These are phyloP conservation scores for Zygogramma bicolorata DNA, from an alignment of 2,888 invertebrate genomes.

Conservation along the genomic window DNA sequence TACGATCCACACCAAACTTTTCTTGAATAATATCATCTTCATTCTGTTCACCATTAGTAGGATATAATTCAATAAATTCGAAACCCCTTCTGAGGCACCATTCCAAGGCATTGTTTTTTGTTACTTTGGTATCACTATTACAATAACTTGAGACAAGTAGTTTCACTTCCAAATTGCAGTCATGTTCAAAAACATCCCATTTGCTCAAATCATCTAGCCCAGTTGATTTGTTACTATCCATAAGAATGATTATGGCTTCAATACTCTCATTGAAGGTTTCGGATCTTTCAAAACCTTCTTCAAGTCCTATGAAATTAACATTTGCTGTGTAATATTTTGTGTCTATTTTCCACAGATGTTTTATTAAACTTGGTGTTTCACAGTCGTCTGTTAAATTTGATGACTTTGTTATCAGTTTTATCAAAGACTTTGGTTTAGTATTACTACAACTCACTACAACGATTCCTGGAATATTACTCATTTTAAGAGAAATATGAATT, in stretches of 20 bases:
- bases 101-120: conserved; percentile 66
- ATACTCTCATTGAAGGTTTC: conserved; percentile 68
- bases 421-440: conserved; percentile 63
- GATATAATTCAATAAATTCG: conserved; percentile 77
- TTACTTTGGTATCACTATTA: conserved; percentile 63
- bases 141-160: conserved; percentile 72
- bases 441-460: conserved; percentile 63
- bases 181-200: conserved; percentile 58
- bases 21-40: conserved; percentile 70
- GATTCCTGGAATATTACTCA: conserved; percentile 58
- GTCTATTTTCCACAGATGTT: conserved; percentile 72
- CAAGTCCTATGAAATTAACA: conserved; percentile 71
- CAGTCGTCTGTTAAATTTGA: conserved; percentile 49
- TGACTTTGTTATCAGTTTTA: conserved; percentile 63
- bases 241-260: conserved; percentile 75
- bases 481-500: conserved; percentile 32
- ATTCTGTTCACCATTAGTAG: conserved; percentile 62
- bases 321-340: conserved; percentile 80
- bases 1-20: conserved; percentile 74
- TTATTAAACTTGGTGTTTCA: conserved; percentile 46
- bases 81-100: conserved; percentile 79
- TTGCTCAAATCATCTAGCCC: conserved; percentile 62
- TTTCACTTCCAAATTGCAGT: conserved; percentile 69
- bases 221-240: conserved; percentile 71
- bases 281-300: conserved; percentile 66